A percentile compares a stretch with the other conserved stretches of the same genome.
Evolutionary conservation across 2,888 invertebrate species (phyloP).

Genomic region (Incurvaria masculella): DNA sequence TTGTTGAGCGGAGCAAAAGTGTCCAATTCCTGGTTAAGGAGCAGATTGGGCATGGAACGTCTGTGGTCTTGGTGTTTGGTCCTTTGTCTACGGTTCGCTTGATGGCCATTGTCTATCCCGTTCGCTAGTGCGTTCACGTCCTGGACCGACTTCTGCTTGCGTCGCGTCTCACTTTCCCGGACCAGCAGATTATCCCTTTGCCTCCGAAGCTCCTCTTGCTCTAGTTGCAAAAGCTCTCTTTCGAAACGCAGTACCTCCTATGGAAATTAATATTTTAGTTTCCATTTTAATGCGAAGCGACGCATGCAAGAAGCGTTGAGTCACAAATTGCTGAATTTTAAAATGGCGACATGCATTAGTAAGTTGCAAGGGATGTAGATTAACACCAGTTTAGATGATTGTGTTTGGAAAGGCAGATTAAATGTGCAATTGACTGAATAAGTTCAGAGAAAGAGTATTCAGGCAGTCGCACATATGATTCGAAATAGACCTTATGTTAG

Average conservation of each 20-base stretch:
- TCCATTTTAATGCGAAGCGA: constrained; percentile 5
- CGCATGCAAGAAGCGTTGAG: too few species aligned
- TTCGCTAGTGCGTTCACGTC: constrained; percentile 48
- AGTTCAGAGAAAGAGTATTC: too few species aligned
- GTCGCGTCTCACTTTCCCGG: constrained; percentile 61
- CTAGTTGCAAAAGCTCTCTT: constrained; percentile 71
- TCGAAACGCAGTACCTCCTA: constrained; percentile 75
- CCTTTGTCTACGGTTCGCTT: constrained; percentile 18
- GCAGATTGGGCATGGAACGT: constrained; percentile 50
- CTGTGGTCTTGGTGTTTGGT: constrained; percentile 31
- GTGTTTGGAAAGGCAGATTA: too few species aligned
- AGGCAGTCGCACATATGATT: not conserved
- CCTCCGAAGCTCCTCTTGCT: constrained; percentile 73
- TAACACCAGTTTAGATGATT: too few species aligned
- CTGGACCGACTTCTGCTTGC: constrained; percentile 61
- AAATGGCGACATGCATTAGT: too few species aligned
- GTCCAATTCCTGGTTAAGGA: constrained; percentile 29
- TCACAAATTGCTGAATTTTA: too few species aligned
- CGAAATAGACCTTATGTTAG: not conserved
- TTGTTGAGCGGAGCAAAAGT: not conserved
- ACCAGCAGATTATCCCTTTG: constrained; percentile 69
- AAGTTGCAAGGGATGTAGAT: too few species aligned
- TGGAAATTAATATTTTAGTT: constrained; percentile 12
- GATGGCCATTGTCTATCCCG: constrained; percentile 29
- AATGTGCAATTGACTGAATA: too few species aligned